Evolutionary conservation across 2,797 vertebrate genomes (phyloP).

Genomic region (Sciaenops ocellatus): DNA sequence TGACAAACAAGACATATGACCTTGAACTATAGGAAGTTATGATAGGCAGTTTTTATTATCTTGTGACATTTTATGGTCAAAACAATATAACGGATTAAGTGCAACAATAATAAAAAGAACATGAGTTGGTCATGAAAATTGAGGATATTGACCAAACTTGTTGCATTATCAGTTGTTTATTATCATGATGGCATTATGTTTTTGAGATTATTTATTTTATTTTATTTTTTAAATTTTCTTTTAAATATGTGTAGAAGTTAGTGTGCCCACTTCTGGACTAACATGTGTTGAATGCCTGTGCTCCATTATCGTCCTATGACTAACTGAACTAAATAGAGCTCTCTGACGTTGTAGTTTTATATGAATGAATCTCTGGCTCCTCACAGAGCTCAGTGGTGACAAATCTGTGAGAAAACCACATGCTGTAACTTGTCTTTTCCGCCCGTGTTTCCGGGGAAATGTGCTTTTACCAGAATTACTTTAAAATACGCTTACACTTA

Average conservation of each 20-base stretch:
- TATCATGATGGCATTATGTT: no score
- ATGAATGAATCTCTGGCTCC: slow-evolving; percentile 50
- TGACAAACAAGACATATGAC: not conserved
- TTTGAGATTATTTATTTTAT: not conserved
- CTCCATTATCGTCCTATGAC: not conserved
- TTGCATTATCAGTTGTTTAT: no score
- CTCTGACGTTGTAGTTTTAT: slow-evolving; percentile 17
- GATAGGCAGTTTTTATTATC: not conserved
- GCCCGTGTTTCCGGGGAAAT: slow-evolving; percentile 39
- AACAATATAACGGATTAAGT: no score
- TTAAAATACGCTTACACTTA: not conserved
- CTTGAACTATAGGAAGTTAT: not conserved
- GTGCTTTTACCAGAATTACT: slow-evolving; percentile 26
- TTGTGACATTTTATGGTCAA: not conserved
- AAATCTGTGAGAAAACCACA: slow-evolving; percentile 52
- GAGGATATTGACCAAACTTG: no score
- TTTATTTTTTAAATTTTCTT: no score
- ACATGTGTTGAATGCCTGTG: not conserved
- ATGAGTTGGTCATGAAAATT: no score
- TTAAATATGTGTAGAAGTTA: not conserved
- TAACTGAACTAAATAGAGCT: not conserved
- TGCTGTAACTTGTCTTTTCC: slow-evolving; percentile 25
- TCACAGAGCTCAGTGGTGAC: slow-evolving; percentile 14
- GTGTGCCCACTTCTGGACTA: not conserved
- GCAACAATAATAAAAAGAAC: no score